phyloP scores from a whole-genome alignment of 2,113 vertebrate species.

The Heterochromis multidens region DNA sequence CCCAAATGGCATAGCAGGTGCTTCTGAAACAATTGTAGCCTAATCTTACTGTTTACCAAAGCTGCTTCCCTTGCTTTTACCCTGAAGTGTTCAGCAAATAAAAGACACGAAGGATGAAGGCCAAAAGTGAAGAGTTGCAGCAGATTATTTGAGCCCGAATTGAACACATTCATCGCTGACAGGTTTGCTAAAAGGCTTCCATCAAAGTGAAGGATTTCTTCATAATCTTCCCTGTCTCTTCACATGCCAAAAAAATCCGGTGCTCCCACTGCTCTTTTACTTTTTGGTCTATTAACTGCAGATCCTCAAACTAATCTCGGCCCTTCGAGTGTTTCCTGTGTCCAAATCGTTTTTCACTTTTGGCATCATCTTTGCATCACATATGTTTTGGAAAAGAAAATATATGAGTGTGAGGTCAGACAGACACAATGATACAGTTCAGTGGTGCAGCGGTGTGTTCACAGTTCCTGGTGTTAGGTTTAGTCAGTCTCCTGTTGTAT shows the following conservation, averaged over 20 bases:
- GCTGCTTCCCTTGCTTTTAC: constrained; percentile 31
- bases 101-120: constrained; percentile 7
- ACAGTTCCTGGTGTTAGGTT: constrained; percentile 55
- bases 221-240: constrained; percentile 32
- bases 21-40: constrained; percentile 56
- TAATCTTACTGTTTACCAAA: constrained; percentile 53
- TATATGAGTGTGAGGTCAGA: background rate
- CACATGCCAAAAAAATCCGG: constrained; percentile 20
- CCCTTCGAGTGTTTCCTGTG: background rate
- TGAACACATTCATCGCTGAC: constrained; percentile 44
- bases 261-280: constrained; percentile 6
- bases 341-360: background rate
- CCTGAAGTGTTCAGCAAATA: constrained; percentile 47
- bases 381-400: background rate
- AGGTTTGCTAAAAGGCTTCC: constrained; percentile 52
- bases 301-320: constrained; percentile 22
- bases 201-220: constrained; percentile 53
- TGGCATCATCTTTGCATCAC: constrained; percentile 12
- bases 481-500: constrained; percentile 58
- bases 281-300: background rate
- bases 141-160: constrained; percentile 12
- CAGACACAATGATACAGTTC: constrained; percentile 39
- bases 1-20: constrained; percentile 66
- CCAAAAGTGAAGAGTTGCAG: background rate
- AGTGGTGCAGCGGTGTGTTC: constrained; percentile 16